phyloP scores from a whole-genome alignment of 2,113 vertebrate species.

The Tricholaema leucomelas region DNA sequence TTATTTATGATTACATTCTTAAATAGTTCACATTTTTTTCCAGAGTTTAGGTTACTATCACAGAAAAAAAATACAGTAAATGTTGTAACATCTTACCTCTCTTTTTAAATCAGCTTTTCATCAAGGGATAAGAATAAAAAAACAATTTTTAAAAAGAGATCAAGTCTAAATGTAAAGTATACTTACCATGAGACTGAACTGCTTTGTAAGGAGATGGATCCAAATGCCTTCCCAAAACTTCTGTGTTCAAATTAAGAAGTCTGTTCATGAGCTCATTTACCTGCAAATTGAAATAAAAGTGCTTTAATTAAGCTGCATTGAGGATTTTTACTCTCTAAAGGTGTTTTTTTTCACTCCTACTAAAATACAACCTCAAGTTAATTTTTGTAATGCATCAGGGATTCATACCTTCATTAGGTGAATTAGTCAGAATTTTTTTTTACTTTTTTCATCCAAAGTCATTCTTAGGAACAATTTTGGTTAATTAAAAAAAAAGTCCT shows the following conservation, averaged over 20 bases:
- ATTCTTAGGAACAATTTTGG: not conserved
- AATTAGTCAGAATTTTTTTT: not conserved
- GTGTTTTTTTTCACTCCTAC: not conserved
- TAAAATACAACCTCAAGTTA: not conserved
- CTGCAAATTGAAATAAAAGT: constrained; percentile 66
- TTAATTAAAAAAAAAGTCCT: not conserved
- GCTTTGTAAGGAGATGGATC: constrained; percentile 84
- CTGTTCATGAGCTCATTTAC: constrained; percentile 86
- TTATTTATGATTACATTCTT: not conserved
- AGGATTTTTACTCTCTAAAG: not conserved
- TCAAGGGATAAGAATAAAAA: constrained; percentile 24
- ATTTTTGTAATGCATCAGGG: not conserved
- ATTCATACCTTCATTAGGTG: not conserved
- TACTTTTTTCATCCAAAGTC: not conserved
- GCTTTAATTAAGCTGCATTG: not conserved
- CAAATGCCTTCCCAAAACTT: constrained; percentile 85
- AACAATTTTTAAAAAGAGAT: not conserved
- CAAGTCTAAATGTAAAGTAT: not conserved
- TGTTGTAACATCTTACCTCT: not conserved
- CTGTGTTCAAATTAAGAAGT: constrained; percentile 83
- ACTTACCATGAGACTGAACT: constrained; percentile 88
- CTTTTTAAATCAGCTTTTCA: not conserved
- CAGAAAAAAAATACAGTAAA: not conserved
- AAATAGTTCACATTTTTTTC: not conserved
- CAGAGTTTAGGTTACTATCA: not conserved